Percentiles rank a stretch among this genome's conserved stretches.
These are phyloP conservation scores for Chlorospingus flavigularis DNA, from an alignment of 2,797 vertebrate species.

Conservation along the genomic window DNA sequence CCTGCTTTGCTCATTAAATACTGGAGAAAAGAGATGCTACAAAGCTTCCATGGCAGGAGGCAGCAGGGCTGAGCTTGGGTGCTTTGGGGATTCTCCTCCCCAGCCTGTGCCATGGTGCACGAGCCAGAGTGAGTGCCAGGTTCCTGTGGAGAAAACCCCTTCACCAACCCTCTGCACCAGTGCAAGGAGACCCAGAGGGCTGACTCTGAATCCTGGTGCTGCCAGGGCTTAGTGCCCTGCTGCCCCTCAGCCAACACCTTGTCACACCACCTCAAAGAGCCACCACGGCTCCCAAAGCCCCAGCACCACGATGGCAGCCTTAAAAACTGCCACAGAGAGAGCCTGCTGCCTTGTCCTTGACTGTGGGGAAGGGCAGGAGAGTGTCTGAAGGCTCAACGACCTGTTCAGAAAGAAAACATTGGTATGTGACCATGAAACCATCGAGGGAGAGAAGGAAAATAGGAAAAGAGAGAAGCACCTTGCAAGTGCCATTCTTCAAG, in stretches of 20 bases:
- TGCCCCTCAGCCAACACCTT: background rate
- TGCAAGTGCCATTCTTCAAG: background rate
- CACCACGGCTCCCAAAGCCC: background rate
- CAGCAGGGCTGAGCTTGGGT: background rate
- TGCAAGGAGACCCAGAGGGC: background rate
- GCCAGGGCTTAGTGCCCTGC: background rate
- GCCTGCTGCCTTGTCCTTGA: background rate
- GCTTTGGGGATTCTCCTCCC: background rate
- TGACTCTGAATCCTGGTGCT: background rate
- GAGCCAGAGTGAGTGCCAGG: background rate
- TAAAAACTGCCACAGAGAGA: background rate
- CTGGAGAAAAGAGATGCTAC: background rate
- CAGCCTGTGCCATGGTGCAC: rapidly evolving
- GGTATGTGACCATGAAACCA: background rate
- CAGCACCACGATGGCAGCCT: background rate
- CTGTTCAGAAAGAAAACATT: background rate
- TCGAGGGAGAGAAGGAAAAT: background rate
- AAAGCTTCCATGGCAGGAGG: background rate
- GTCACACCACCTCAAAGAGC: rapidly evolving
- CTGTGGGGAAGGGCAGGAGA: background rate
- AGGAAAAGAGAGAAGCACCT: background rate
- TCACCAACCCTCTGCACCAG: background rate
- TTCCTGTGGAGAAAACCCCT: background rate
- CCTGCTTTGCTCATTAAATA: background rate
- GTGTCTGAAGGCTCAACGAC: background rate